Percentiles rank a stretch among this genome's conserved stretches.
Conservation (phyloP, 2,797 vertebrate genomes). For the Danio kyathit region DNA sequence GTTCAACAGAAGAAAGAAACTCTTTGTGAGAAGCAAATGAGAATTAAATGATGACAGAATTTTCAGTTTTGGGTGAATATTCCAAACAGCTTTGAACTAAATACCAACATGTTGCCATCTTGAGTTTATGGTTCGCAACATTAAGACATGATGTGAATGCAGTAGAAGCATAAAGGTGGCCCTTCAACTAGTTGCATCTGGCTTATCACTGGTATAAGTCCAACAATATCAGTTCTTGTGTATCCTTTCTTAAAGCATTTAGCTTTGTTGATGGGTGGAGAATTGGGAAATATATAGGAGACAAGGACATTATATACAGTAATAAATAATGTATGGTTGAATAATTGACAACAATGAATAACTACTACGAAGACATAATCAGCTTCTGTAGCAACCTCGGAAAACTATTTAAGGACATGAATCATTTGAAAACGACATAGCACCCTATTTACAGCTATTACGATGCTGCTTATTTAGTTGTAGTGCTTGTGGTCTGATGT, state of each 20-base stretch:
- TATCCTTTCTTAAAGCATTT: background rate
- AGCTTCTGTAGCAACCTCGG: constrained; percentile 43
- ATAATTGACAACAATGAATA: constrained; percentile 12
- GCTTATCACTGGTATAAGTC: background rate
- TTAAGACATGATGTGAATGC: no score
- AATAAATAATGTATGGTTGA: constrained; percentile 3
- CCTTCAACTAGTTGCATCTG: no score
- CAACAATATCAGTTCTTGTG: background rate
- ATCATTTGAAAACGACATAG: constrained; percentile 42
- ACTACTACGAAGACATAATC: background rate
- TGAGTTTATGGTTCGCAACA: no score
- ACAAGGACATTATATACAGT: background rate
- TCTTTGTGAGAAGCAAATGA: no score
- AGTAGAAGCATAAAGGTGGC: background rate
- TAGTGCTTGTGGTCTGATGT: background rate
- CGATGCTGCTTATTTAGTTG: background rate
- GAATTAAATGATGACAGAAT: no score
- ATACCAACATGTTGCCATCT: no score
- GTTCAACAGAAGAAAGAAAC: no score
- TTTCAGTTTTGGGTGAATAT: no score
- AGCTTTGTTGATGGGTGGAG: background rate
- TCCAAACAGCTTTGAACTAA: no score
- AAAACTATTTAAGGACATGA: constrained; percentile 47
- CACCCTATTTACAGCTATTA: constrained; percentile 16
- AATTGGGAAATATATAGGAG: background rate